Percentiles rank a stretch among this genome's conserved stretches.
phyloP scores from a whole-genome alignment of 92 coral and sea anemone species.

The Parazoanthus swiftii region DNA sequence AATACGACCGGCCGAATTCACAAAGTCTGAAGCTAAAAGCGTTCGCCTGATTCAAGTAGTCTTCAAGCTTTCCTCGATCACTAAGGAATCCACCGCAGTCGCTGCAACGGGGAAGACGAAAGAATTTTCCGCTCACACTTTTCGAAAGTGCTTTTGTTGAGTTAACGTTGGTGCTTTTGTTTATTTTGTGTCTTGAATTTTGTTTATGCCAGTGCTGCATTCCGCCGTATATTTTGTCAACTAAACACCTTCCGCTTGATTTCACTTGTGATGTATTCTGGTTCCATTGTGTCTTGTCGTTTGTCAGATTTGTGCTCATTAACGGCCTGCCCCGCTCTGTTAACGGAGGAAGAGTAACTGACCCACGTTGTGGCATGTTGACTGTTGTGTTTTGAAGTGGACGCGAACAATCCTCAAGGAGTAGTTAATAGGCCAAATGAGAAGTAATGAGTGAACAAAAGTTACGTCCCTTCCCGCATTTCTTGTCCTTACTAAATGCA shows the following conservation, averaged over 20 bases:
- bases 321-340: not conserved
- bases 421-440: not conserved
- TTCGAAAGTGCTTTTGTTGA: constrained; percentile 45
- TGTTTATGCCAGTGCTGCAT: constrained; percentile 81
- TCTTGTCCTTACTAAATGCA: not conserved
- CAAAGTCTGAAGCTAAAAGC: constrained; percentile 39
- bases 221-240: constrained; percentile 67
- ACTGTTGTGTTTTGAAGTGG: too few species aligned
- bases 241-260: constrained; percentile 49
- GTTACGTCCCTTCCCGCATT: not conserved
- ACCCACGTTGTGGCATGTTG: constrained; percentile 3
- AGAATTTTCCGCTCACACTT: constrained; percentile 25
- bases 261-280: constrained; percentile 63
- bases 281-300: constrained; percentile 55
- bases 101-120: constrained; percentile 52
- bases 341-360: constrained; percentile 12
- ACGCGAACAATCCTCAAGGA: not conserved
- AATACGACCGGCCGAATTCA: constrained; percentile 66
- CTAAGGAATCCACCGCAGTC: constrained; percentile 72
- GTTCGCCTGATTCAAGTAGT: constrained; percentile 26
- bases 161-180: constrained; percentile 48
- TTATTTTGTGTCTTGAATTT: not conserved
- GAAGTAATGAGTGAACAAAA: not conserved
- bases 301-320: too few species aligned
- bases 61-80: constrained; percentile 48